These are phyloP conservation scores for Megathymus violae DNA, from an alignment of 1,140 invertebrate species.

Conservation along the genomic window DNA sequence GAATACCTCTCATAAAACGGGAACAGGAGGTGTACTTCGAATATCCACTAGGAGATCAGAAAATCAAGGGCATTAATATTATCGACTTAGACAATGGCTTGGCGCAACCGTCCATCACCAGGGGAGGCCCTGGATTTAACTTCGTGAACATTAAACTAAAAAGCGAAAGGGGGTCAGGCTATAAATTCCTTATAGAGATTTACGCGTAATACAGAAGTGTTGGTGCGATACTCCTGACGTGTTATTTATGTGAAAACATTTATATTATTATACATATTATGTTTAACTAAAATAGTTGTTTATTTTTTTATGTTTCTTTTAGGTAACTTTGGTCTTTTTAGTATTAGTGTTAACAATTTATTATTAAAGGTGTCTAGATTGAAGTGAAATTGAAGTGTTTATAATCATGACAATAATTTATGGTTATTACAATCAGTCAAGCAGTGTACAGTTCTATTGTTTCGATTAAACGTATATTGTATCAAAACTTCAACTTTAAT, in stretches of 20 bases:
- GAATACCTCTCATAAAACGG: slow-evolving; percentile 55
- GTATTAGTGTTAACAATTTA: no score
- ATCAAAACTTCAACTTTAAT: no score
- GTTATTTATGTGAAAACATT: no score
- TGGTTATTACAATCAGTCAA: no score
- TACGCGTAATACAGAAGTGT: slow-evolving; percentile 39
- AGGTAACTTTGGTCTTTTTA: no score
- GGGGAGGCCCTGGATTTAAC: slow-evolving; percentile 72
- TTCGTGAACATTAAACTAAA: slow-evolving; percentile 74
- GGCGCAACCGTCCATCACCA: slow-evolving; percentile 56
- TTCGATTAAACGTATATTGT: no score
- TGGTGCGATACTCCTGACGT: no score
- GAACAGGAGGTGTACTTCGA: slow-evolving; percentile 65
- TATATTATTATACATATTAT: background rate
- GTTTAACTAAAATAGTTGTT: slow-evolving; percentile 27
- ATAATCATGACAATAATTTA: no score
- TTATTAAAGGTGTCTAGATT: no score
- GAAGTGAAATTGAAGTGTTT: no score
- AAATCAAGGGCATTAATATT: slow-evolving; percentile 72
- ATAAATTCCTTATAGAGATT: slow-evolving; percentile 59
- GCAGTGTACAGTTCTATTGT: no score
- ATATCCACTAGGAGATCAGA: slow-evolving; percentile 65
- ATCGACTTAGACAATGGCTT: slow-evolving; percentile 53
- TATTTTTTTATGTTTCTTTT: no score
- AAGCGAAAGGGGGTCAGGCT: slow-evolving; percentile 70